These are phyloP conservation scores for Sceloporus undulatus DNA, from an alignment of 2,113 vertebrate species.

Conservation along the genomic window DNA sequence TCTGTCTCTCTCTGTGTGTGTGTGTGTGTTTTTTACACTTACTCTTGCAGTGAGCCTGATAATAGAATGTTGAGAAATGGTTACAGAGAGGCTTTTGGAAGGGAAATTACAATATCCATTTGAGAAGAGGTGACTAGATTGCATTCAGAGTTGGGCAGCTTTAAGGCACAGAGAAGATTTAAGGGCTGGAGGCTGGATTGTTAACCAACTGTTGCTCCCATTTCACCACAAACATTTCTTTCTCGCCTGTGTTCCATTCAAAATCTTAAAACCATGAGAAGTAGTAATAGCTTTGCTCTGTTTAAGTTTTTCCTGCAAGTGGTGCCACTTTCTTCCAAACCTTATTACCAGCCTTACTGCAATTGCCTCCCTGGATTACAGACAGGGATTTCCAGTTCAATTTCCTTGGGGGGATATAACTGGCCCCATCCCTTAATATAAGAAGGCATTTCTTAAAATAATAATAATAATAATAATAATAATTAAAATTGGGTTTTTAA, in stretches of 20 bases:
- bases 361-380: neutral
- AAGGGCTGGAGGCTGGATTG: neutral
- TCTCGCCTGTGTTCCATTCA: rapidly evolving
- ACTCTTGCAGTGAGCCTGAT: constrained; percentile 24
- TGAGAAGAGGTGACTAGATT: neutral
- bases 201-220: neutral
- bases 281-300: too few relatives aligned
- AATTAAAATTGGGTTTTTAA: neutral
- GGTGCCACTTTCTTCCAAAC: neutral
- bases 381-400: neutral
- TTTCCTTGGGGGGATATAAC: neutral
- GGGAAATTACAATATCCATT: neutral
- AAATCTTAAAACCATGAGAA: neutral
- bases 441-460: neutral
- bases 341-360: neutral
- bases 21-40: neutral
- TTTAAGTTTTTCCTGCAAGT: neutral
- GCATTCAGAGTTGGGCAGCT: neutral
- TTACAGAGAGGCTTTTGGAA: constrained; percentile 12
- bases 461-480: neutral
- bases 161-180: neutral
- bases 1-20: too few relatives aligned
- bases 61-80: constrained; percentile 50
- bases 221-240: neutral
- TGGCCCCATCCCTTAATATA: neutral